Base-by-base conservation (phyloP, 2,888 invertebrate species). In the Cataglyphis albicans region DNA sequence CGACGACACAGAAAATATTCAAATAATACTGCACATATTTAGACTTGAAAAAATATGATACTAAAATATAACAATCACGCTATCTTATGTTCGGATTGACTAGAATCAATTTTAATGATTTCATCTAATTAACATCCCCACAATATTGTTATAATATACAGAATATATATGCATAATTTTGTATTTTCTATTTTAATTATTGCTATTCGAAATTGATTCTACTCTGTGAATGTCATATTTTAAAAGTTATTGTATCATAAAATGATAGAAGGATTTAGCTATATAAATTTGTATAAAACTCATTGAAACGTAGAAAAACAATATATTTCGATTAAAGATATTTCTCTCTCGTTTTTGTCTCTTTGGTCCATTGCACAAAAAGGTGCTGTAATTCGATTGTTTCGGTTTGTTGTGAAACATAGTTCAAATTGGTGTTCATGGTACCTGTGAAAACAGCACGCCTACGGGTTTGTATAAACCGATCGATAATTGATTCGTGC, bases 401-500 rank as follows among this genome's bases (percentile, higher is more conserved):
- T 3, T n/a, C 41, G 18, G 18, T 21, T 38, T 15, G 44, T 63
- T 63, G 12, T 0, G 18, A 52, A 75, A 63, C n/a, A 52, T 15
- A 35, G 7, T 4, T 35, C 15, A 15, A 12, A 48, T 35, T 48
- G 29, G 25, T 9, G 25, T 55, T 18, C 65, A 38, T 9, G 29
- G 18, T 25, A 41, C 29, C 57, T 41, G 41, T 29, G 35, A 18
- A 35, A 48, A 12, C 65, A 25, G 44, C 0, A 35, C 64, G 63
- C 21, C 35, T 25, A 35, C 7, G 52, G 67, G 12, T 15, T 73
- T 41, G 61, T 65, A 75, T 70, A 76, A 81, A 67, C 75, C 48
- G 65, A 83, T 81, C 63, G 63, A 72, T 83, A 76, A 85, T 73
- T 73, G 67, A 85, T 85, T 70, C 44, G 64, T 75, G 84, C 78